Evolutionary conservation across 2,113 vertebrate species (phyloP).

Genomic region (Pseudorectes ferrugineus): DNA sequence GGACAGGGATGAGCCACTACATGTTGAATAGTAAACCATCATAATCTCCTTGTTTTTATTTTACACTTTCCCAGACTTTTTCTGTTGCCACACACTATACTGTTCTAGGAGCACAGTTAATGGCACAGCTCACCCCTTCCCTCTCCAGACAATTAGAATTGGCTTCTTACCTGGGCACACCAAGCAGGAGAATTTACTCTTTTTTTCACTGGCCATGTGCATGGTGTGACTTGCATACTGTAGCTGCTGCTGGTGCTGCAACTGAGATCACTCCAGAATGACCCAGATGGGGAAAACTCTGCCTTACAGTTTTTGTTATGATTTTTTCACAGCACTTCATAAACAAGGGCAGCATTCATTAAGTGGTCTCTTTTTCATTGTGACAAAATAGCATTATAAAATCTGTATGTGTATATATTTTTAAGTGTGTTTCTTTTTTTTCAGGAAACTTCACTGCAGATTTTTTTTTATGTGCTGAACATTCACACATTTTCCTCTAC

Average conservation of each 20-base stretch:
- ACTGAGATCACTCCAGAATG: neutral
- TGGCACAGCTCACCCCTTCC: neutral
- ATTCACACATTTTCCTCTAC: neutral
- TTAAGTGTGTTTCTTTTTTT: neutral
- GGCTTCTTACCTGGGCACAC: neutral
- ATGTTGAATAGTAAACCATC: neutral
- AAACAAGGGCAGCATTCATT: neutral
- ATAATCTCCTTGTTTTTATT: neutral
- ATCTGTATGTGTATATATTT: neutral
- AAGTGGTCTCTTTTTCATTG: neutral
- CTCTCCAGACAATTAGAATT: neutral
- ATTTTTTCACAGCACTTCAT: neutral
- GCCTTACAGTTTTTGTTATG: neutral
- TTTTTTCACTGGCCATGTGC: neutral
- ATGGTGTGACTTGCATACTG: rapidly evolving
- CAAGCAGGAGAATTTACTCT: neutral
- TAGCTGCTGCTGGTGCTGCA: neutral
- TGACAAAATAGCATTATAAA: neutral
- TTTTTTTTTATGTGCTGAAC: neutral
- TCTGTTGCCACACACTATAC: neutral
- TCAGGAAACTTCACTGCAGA: neutral
- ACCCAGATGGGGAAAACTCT: neutral
- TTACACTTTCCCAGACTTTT: neutral
- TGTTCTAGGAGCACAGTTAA: neutral
- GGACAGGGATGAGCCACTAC: neutral